These are phyloP conservation scores for Acanthurus lineatus DNA, from an alignment of 2,797 vertebrate species.

Conservation along the genomic window DNA sequence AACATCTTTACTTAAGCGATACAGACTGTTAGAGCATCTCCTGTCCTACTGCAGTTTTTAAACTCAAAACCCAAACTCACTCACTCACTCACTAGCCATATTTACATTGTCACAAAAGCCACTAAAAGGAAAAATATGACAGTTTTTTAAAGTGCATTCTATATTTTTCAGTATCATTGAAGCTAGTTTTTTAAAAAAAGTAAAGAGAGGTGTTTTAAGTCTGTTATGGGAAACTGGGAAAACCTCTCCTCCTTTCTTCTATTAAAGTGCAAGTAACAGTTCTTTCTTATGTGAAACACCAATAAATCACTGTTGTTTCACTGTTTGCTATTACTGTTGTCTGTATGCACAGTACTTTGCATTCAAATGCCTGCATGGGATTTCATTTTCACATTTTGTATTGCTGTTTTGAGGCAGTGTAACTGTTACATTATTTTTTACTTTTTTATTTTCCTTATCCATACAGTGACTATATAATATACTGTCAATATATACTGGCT, in stretches of 20 bases:
- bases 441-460: background rate
- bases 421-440: background rate
- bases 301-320: background rate
- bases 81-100: too few species aligned
- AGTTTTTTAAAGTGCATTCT: background rate
- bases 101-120: background rate
- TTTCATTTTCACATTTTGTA: background rate
- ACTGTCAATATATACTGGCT: background rate
- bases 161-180: background rate
- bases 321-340: background rate
- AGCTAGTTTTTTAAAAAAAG: background rate
- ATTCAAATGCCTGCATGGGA: background rate
- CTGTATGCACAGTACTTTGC: background rate
- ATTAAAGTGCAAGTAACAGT: background rate
- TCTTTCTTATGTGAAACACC: background rate
- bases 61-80: background rate
- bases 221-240: background rate
- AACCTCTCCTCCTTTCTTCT: background rate
- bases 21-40: background rate
- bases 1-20: constrained; percentile 50
- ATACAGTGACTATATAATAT: background rate
- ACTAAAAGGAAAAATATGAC: background rate
- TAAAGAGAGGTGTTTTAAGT: background rate
- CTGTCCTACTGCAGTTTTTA: background rate
- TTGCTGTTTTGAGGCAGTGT: background rate